Evolutionary conservation across 1,140 invertebrate species (phyloP), one percentile per base, ranked within the genome.

Genomic region (Listronotus oregonensis): DNA sequence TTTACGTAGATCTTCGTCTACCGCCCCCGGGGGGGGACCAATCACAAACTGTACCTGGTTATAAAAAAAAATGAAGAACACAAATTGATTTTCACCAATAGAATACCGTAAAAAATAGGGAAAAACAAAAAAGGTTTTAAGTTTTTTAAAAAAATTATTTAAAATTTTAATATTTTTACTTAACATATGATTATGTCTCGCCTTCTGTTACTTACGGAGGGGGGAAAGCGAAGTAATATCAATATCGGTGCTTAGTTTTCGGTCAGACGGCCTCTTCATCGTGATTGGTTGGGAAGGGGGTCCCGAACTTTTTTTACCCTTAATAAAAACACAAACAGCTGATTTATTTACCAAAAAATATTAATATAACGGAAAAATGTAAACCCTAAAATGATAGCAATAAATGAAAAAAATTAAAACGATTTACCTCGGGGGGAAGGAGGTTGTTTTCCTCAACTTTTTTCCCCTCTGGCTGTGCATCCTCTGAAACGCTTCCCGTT

Each of bases 171-270:
- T n/a, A n/a, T n/a, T n/a, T n/a, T n/a, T n/a, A n/a, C n/a, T n/a
- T n/a, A n/a, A n/a, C n/a, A n/a, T n/a, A n/a, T n/a, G n/a, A n/a
- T n/a, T n/a, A n/a, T n/a, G n/a, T n/a, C n/a, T n/a, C n/a, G n/a
- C n/a, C n/a, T n/a, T n/a, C n/a, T n/a, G n/a, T n/a, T 61, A 82
- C 83, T 85, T 78, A 90, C 93, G 71, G 90, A 87, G 51, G 94
- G 94, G 94, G 52, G 93, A 96, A 40, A 96, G 84, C 2, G 93
- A 96, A 67, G 90, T 91, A 63, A 96, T 90, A 81, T 80, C 82
- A 81, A 78, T 86, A 74, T 80, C 82, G 12, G 82, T 85, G 75
- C 84, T 85, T 77, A 80, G 85, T 75, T 83, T 82, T 59, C 84
- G 81, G 69, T 87, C 85, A 75, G 89, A 86, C 40, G 80, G 84